These are phyloP conservation scores for Telenomus remus DNA, from an alignment of 1,140 invertebrate genomes.

Conservation along the genomic window DNA sequence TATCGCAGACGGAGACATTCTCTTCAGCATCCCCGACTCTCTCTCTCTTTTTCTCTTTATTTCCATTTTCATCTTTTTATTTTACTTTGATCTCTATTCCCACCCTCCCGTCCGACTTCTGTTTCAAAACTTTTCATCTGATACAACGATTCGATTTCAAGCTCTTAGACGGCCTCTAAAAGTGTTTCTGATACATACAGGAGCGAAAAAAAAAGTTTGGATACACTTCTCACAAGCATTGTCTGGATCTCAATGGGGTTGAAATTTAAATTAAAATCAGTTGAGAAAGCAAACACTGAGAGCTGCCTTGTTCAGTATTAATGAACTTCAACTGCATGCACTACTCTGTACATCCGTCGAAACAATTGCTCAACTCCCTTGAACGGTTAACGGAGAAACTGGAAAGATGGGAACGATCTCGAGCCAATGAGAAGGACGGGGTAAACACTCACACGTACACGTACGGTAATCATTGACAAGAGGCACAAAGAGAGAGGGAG, in stretches of 20 bases:
- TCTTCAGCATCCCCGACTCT: slow-evolving; percentile 1
- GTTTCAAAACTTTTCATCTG: slow-evolving; percentile 11
- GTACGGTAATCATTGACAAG: neutral
- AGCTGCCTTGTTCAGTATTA: no score
- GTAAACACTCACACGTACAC: neutral
- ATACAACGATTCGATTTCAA: slow-evolving; percentile 33
- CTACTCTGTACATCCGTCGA: no score
- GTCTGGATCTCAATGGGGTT: no score
- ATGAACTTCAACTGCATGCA: no score
- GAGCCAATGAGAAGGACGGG: neutral
- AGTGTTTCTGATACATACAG: slow-evolving; percentile 1
- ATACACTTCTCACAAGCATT: neutral
- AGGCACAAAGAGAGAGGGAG: neutral
- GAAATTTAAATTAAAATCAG: no score
- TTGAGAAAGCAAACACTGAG: no score
- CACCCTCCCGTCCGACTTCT: slow-evolving; percentile 12
- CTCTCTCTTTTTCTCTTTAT: slow-evolving; percentile 39
- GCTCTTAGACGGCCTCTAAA: slow-evolving; percentile 12
- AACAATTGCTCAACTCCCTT: no score
- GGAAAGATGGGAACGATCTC: no score
- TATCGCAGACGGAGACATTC: no score
- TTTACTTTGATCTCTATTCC: slow-evolving; percentile 13
- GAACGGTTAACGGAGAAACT: no score
- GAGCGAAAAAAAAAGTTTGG: slow-evolving; percentile 5
- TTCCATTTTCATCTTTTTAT: slow-evolving; percentile 30